A percentile compares a stretch with the other conserved stretches of the same genome.
Evolutionary conservation across 2,888 invertebrate species (phyloP).

Genomic region (Liopterus haemorrhoidalis): DNA sequence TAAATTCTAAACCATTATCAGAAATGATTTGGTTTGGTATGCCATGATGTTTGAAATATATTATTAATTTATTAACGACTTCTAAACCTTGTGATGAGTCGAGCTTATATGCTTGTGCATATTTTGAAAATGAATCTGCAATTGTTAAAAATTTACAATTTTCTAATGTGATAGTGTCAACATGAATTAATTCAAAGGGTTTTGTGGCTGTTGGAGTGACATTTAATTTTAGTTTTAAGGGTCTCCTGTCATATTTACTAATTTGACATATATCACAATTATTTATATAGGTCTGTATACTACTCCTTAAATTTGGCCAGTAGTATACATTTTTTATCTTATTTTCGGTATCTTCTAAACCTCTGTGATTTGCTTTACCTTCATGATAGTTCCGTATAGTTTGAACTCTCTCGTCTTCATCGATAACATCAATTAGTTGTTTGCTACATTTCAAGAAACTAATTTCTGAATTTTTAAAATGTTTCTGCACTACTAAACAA

Average conservation of each 20-base stretch:
- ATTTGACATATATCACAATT: conserved; percentile 4
- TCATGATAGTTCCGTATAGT: too few species aligned
- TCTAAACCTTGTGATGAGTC: not conserved
- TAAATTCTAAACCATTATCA: conserved; percentile 8
- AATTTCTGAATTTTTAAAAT: too few species aligned
- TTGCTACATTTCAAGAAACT: too few species aligned
- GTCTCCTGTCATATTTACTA: conserved; percentile 23
- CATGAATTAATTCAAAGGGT: conserved; percentile 26
- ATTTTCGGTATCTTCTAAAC: too few species aligned
- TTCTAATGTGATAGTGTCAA: conserved; percentile 24
- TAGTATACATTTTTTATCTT: too few species aligned
- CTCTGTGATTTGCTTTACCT: too few species aligned
- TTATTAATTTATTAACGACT: conserved; percentile 7
- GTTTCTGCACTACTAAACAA: too few species aligned
- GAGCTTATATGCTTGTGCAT: conserved; percentile 10
- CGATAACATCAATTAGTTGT: too few species aligned
- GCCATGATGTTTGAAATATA: conserved; percentile 8
- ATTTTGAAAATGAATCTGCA: conserved; percentile 13
- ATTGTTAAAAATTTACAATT: conserved; percentile 13
- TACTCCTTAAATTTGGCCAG: too few species aligned
- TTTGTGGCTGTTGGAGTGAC: conserved; percentile 22
- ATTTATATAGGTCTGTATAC: too few species aligned
- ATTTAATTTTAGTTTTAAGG: conserved; percentile 20
- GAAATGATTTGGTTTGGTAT: conserved; percentile 5
- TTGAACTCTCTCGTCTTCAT: too few species aligned